A percentile compares a stretch with the other conserved stretches of the same genome.
Evolutionary conservation across 2,113 vertebrate species (phyloP).

Genomic region (Thoracochromis brauschi): DNA sequence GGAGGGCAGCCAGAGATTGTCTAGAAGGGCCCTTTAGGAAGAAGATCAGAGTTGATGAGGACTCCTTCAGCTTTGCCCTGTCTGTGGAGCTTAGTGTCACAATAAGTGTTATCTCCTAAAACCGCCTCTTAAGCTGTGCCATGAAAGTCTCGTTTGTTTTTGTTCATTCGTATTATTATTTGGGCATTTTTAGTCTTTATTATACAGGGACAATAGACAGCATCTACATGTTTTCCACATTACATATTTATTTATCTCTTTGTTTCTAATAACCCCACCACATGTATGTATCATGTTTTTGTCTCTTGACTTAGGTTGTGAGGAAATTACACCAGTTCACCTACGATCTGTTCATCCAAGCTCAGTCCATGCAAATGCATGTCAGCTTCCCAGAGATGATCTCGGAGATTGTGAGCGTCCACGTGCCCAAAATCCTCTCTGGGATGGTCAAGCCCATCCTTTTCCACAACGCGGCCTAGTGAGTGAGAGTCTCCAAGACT

Average conservation of each 20-base stretch:
- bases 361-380: slow-evolving; percentile 77
- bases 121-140: background rate
- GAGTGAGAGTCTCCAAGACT: background rate
- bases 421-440: slow-evolving; percentile 94
- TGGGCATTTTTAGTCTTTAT: background rate
- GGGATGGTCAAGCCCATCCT: slow-evolving; percentile 93
- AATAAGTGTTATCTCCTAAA: slow-evolving; percentile 14
- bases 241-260: background rate
- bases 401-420: slow-evolving; percentile 93
- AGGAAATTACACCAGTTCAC: slow-evolving; percentile 94
- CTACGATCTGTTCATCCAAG: slow-evolving; percentile 88
- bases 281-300: background rate
- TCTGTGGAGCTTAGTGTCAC: slow-evolving; percentile 10
- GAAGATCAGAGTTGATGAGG: slow-evolving; percentile 7
- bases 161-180: background rate
- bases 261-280: background rate
- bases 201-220: background rate
- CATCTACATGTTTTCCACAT: background rate
- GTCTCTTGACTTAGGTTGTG: slow-evolving; percentile 76
- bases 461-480: slow-evolving; percentile 78
- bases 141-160: background rate
- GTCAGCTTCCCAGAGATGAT: slow-evolving; percentile 97
- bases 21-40: slow-evolving; percentile 10
- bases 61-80: background rate
- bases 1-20: slow-evolving; percentile 18